A percentile compares a stretch with the other conserved stretches of the same genome.
Conservation (phyloP, 1,140 invertebrate species). For the Sitophilus oryzae region DNA sequence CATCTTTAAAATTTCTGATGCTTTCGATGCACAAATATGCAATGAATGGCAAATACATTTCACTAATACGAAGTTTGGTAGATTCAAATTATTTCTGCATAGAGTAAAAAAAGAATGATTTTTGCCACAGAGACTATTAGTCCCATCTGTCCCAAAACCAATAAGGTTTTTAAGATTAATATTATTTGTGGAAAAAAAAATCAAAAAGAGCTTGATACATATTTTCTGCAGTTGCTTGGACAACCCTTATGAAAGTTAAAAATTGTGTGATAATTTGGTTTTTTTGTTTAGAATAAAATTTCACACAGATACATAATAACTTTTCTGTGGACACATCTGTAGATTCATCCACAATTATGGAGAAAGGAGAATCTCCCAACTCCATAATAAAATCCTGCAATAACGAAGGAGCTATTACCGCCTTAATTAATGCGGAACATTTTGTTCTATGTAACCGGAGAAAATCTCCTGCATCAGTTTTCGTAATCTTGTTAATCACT, state of each 20-base stretch:
- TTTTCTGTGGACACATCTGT: slow-evolving; percentile 9
- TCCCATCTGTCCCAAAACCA: slow-evolving; percentile 8
- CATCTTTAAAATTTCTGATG: too few relatives aligned
- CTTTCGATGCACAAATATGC: too few relatives aligned
- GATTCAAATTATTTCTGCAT: slow-evolving; percentile 7
- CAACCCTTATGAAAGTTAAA: slow-evolving; percentile 2
- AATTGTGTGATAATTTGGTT: slow-evolving; percentile 7
- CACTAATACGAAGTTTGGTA: slow-evolving; percentile 4
- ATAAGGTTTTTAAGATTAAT: slow-evolving; percentile 7
- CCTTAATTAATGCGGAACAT: slow-evolving; percentile 7
- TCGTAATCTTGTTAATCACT: neutral
- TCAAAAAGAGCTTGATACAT: neutral
- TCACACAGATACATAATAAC: slow-evolving; percentile 6
- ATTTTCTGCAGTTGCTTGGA: neutral
- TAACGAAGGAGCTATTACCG: slow-evolving; percentile 7
- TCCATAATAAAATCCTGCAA: neutral
- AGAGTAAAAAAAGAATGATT: too few relatives aligned
- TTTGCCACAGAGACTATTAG: neutral
- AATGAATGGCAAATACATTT: slow-evolving; percentile 14
- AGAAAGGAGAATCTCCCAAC: slow-evolving; percentile 7
- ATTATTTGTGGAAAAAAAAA: neutral
- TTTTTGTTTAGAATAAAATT: slow-evolving; percentile 5
- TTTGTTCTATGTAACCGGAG: slow-evolving; percentile 8
- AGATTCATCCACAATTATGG: slow-evolving; percentile 12
- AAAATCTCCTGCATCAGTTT: neutral